A percentile compares a stretch with the other conserved stretches of the same genome.
Conservation (phyloP, 2,888 invertebrate species). For the Heliconius erato region DNA sequence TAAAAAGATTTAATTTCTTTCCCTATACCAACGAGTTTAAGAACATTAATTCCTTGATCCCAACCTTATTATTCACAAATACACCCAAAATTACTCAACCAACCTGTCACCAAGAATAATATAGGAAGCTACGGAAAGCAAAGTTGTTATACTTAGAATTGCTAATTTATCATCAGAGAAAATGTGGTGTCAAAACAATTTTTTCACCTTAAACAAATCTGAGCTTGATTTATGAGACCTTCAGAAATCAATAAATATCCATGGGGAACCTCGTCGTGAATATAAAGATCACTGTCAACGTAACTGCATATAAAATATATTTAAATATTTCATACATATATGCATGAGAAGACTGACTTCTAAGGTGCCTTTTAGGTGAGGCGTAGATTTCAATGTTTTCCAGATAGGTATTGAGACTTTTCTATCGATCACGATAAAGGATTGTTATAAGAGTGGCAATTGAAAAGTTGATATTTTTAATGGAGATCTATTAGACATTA, state of each 20-base stretch:
- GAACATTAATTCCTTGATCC: not conserved
- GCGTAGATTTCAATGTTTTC: not conserved
- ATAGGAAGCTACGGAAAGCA: not conserved
- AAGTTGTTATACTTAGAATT: slow-evolving; percentile 10
- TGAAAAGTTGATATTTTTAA: not conserved
- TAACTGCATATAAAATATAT: slow-evolving; percentile 16
- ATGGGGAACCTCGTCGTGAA: slow-evolving; percentile 7
- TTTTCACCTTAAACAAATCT: slow-evolving; percentile 21
- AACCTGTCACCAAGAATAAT: not conserved
- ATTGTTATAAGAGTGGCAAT: not conserved
- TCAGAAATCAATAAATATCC: slow-evolving; percentile 19
- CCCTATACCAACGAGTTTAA: not conserved
- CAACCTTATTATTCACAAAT: not conserved
- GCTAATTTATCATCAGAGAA: slow-evolving; percentile 25
- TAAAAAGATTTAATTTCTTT: too few species aligned
- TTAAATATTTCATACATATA: slow-evolving; percentile 20
- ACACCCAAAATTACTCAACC: slow-evolving; percentile 9
- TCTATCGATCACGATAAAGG: not conserved
- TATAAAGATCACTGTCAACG: slow-evolving; percentile 13
- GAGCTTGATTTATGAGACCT: slow-evolving; percentile 20
- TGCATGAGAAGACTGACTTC: slow-evolving; percentile 12
- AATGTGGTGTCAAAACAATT: slow-evolving; percentile 15
- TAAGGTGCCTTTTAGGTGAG: not conserved
- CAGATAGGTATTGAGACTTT: not conserved
- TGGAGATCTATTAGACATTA: not conserved